Evolutionary conservation across 2,797 vertebrate genomes (phyloP), one percentile per base, ranked within the genome.

Genomic region (Sternotherus odoratus): DNA sequence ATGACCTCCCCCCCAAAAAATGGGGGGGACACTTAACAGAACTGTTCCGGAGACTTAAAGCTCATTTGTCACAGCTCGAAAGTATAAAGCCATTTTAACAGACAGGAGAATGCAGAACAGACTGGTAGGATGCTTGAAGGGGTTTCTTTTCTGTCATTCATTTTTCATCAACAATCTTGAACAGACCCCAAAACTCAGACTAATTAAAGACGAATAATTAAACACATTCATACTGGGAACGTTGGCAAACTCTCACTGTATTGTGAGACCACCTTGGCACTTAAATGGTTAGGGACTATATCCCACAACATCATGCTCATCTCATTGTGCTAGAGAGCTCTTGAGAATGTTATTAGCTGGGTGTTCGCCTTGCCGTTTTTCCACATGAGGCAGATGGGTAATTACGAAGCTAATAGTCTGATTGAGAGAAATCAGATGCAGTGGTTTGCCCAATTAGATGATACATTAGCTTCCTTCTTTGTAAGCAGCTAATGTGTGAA

Each of bases 341-440:
- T 99, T 99, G 99, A 99, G 99, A 99, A 99, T 98, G 99, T 99
- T 99, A 99, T 99, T 99, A 99, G 99, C 99, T 99, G 99, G 99
- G 99, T 99, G 99, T 99, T 99, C 98, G 99, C 99, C 99, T 99
- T 99, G 99, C 99, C 98, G 98, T 98, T 99, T 98, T 99, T 99
- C 98, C 98, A 98, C 98, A 98, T 98, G 99, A 99, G 99, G 99
- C 99, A 99, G 99, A 99, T 99, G 99, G 99, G 99, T 99, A 99
- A 99, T 99, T 99, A 99, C 99, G 98, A 99, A 99, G 99, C 99
- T 99, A 99, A 99, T 99, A 99, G 99, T 99, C 99, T 99, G 99
- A 99, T 99, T 99, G 99, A 99, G 99, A 99, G 99, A 99, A 99
- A 99, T 99, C 99, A 99, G 99, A 99, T 99, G 99, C 99, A 99